phyloP scores from a whole-genome alignment of 2,797 vertebrate genomes.

The Acanthurus lineatus region DNA sequence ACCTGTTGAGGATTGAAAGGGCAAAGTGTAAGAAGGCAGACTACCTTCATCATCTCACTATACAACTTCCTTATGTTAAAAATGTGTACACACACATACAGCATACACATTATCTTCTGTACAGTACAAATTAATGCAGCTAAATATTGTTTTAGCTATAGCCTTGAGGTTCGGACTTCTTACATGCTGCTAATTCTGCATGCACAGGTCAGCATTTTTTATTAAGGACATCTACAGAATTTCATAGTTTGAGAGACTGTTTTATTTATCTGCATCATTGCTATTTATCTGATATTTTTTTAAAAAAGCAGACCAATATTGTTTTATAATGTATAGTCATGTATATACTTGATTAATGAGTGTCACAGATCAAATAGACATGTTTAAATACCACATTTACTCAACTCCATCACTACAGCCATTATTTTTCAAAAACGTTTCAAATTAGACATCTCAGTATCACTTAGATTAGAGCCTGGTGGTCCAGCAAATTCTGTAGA shows the following conservation, averaged over 20 bases:
- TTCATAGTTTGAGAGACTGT: background rate
- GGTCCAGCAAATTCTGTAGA: background rate
- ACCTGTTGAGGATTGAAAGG: conserved; percentile 76
- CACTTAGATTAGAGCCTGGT: background rate
- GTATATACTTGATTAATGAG: background rate
- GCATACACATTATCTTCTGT: too few relatives aligned
- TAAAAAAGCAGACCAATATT: background rate
- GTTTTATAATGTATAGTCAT: background rate
- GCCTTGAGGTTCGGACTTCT: background rate
- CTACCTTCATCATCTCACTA: background rate
- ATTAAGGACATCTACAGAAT: background rate
- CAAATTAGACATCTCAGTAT: background rate
- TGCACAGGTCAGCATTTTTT: background rate
- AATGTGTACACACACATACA: background rate
- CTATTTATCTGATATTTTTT: background rate
- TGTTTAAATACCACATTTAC: background rate
- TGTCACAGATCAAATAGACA: too few relatives aligned
- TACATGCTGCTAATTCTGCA: background rate
- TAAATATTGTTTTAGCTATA: background rate
- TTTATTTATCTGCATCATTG: too few relatives aligned
- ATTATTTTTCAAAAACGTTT: background rate
- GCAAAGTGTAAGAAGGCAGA: background rate
- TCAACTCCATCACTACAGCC: background rate
- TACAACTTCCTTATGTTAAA: background rate
- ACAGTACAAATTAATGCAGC: background rate